These are phyloP conservation scores for Eledona agricola DNA, from an alignment of 2,888 invertebrate genomes.

Conservation along the genomic window DNA sequence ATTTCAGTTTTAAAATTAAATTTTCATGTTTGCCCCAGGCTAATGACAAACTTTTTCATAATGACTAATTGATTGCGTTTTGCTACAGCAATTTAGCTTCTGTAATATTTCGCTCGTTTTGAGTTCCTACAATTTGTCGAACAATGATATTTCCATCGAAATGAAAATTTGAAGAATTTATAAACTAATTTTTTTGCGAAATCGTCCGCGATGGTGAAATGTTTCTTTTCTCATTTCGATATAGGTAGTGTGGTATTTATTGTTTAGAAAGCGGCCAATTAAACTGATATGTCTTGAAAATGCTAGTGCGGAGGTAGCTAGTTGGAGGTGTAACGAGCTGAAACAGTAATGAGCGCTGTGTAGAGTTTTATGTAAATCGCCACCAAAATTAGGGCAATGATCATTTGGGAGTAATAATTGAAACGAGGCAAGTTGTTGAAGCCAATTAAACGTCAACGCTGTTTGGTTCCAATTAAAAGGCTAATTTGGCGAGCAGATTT, in stretches of 20 bases:
- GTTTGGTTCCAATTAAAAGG: slow-evolving; percentile 17
- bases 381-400: slow-evolving; percentile 10
- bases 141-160: neutral
- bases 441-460: slow-evolving; percentile 11
- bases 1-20: slow-evolving; percentile 1
- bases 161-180: no score
- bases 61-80: neutral
- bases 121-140: neutral
- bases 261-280: slow-evolving; percentile 8
- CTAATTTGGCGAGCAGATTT: slow-evolving; percentile 1
- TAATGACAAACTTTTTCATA: slow-evolving; percentile 5
- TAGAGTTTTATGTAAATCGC: slow-evolving; percentile 12
- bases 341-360: slow-evolving; percentile 8
- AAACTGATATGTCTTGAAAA: neutral
- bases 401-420: slow-evolving; percentile 18
- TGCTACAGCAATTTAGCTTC: neutral
- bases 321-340: slow-evolving; percentile 7
- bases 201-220: no score
- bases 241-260: no score
- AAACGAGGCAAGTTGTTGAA: slow-evolving; percentile 8
- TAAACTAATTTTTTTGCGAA: no score
- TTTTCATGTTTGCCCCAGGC: neutral
- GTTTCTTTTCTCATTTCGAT: no score
- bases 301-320: no score
- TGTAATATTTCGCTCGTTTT: neutral